Evolutionary conservation across 2,113 vertebrate species (phyloP), one percentile per base, ranked within the genome.

Genomic region (Cinclus cinclus): DNA sequence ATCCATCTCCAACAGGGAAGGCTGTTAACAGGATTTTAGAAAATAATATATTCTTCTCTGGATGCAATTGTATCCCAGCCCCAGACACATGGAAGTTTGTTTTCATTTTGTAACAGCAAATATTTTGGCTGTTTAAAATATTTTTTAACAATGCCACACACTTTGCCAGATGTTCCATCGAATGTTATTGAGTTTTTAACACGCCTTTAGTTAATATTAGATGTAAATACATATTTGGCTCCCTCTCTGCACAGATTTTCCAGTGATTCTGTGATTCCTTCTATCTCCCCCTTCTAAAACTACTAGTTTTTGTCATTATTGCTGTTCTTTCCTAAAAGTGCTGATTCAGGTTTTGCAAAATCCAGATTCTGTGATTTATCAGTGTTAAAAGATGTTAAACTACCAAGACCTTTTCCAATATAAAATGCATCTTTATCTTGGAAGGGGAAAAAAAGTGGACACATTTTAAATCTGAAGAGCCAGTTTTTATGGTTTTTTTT

Each of bases 131-230:
- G 82, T 56, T 85, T n/a, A 13, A n/a, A 65, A 49, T 75, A 56
- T 30, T 75, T 84, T 65, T 65, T 67, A 81, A 93, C 56, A 92
- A 78, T 7, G 35, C 33, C 73, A 44, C 49, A 21, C 11, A 7
- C 73, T 82, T 82, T 31, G 77, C 74, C 87, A 92, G 91, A 89
- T 94, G 94, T 92, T 90, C 60, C 73, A 67, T 71, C 49, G 78
- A 70, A 75, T 42, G 41, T 60, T 76, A 71, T 10, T 80, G 77
- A n/a, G 52, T 35, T 70, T 70, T 68, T 55, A 39, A 64, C 41
- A 35, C 0, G 7, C 15, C 4, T 37, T 44, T 37, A 50, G 89
- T 56, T 60, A 64, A 44, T 67, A 82, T 78, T 67, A 62, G 9
- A 53, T 49, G 35, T 41, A 92, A 91, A 86, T 27, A 78, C 2